A percentile compares a stretch with the other conserved stretches of the same genome.
phyloP scores from a whole-genome alignment of 2,888 invertebrate genomes.

The Petrophora chlorosata region DNA sequence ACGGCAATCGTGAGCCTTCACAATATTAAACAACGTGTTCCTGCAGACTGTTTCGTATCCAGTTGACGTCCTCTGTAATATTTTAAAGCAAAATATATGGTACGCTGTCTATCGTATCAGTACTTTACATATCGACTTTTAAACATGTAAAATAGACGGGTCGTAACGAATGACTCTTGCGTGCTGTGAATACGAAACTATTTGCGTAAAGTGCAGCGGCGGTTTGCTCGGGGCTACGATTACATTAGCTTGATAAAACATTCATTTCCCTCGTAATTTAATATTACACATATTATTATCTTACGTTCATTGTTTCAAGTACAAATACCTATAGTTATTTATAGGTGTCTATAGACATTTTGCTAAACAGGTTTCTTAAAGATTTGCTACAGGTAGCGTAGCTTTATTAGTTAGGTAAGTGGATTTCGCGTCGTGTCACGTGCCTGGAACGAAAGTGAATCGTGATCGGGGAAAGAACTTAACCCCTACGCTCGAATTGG shows the following conservation, averaged over 20 bases:
- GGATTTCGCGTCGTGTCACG: conserved; percentile 64
- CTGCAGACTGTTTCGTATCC: conserved; percentile 22
- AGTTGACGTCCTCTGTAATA: conserved; percentile 28
- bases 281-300: too few species aligned
- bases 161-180: conserved; percentile 52
- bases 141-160: conserved; percentile 49
- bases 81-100: conserved; percentile 32
- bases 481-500: conserved; percentile 50
- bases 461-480: conserved; percentile 54
- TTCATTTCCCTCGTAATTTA: conserved; percentile 46
- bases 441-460: conserved; percentile 62
- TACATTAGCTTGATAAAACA: conserved; percentile 47
- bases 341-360: conserved; percentile 2
- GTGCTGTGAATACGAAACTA: conserved; percentile 55
- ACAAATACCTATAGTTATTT: conserved; percentile 16
- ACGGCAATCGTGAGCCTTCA: conserved; percentile 33
- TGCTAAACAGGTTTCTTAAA: conserved; percentile 32
- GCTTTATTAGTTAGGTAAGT: conserved; percentile 64
- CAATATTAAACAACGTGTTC: conserved; percentile 31
- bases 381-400: conserved; percentile 33
- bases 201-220: conserved; percentile 35
- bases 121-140: conserved; percentile 43
- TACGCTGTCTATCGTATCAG: conserved; percentile 29
- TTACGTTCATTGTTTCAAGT: conserved; percentile 21
- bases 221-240: conserved; percentile 21